Evolutionary conservation across 2,888 invertebrate species (phyloP).

Genomic region (Vanessa cardui): DNA sequence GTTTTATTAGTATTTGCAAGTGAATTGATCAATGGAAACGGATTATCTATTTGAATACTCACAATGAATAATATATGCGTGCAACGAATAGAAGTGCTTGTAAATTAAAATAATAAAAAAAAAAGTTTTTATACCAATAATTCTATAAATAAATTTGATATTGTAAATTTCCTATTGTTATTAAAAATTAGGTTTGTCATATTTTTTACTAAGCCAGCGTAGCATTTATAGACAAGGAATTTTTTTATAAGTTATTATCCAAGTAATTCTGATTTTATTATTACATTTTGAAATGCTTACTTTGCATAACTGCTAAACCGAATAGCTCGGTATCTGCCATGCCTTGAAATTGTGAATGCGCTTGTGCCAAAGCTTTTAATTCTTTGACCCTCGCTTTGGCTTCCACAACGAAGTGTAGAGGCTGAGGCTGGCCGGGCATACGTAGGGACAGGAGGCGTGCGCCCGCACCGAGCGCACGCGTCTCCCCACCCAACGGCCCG

Average conservation of each 20-base stretch:
- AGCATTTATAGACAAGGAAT: too few species aligned
- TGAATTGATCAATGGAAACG: neutral
- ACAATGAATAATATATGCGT: too few species aligned
- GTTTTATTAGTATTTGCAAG: neutral
- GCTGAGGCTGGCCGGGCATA: conserved; percentile 81
- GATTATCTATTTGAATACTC: too few species aligned
- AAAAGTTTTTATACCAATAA: too few species aligned
- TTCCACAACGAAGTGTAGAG: conserved; percentile 84
- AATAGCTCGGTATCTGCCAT: conserved; percentile 93
- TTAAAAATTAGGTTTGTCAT: too few species aligned
- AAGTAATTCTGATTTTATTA: too few species aligned
- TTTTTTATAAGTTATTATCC: too few species aligned
- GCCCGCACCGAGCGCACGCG: conserved; percentile 84
- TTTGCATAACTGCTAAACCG: conserved; percentile 92
- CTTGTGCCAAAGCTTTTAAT: conserved; percentile 90
- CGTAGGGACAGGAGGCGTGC: conserved; percentile 86
- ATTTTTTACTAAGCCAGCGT: too few species aligned
- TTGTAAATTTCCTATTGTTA: too few species aligned
- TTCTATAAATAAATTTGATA: too few species aligned
- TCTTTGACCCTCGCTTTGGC: conserved; percentile 93
- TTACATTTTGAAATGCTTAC: conserved; percentile 71
- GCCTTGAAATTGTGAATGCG: conserved; percentile 90
- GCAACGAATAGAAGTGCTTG: too few species aligned
- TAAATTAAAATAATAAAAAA: too few species aligned
- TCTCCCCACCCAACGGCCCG: conserved; percentile 91